phyloP scores from a whole-genome alignment of 2,888 invertebrate species.

The Allygus modestus region DNA sequence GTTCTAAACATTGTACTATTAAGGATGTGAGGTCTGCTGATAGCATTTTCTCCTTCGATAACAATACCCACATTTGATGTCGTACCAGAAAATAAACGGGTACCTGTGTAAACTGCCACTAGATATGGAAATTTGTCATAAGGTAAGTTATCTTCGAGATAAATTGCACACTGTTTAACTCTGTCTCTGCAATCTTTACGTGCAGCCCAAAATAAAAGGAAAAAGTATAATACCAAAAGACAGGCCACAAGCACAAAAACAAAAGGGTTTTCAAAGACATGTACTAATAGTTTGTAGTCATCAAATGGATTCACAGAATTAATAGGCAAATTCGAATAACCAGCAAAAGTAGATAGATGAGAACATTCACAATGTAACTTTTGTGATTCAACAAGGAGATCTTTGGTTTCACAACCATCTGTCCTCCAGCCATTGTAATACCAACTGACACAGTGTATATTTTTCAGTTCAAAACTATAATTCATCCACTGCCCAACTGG shows the following conservation, averaged over 20 bases:
- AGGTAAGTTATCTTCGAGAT: constrained; percentile 37
- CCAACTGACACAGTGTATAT: background rate
- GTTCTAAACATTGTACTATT: constrained; percentile 16
- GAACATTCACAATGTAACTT: constrained; percentile 21
- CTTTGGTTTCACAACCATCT: background rate
- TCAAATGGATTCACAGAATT: constrained; percentile 14
- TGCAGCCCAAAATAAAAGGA: background rate
- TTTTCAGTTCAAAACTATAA: constrained; percentile 7
- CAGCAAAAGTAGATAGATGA: constrained; percentile 3
- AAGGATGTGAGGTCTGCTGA: constrained; percentile 17
- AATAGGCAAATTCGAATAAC: background rate
- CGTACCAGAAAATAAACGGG: constrained; percentile 24
- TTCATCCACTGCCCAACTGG: background rate
- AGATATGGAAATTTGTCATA: constrained; percentile 25
- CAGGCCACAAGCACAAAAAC: background rate
- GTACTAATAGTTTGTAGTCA: constrained; percentile 12
- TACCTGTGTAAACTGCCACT: background rate
- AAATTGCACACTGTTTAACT: constrained; percentile 18
- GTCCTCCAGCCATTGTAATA: background rate
- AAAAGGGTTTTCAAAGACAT: constrained; percentile 14
- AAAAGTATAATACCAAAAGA: background rate
- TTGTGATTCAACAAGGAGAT: background rate
- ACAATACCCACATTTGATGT: constrained; percentile 22
- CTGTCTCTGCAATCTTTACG: background rate
- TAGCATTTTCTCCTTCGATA: background rate